phyloP scores from a whole-genome alignment of 2,113 vertebrate genomes.

The Puntigrus tetrazona region DNA sequence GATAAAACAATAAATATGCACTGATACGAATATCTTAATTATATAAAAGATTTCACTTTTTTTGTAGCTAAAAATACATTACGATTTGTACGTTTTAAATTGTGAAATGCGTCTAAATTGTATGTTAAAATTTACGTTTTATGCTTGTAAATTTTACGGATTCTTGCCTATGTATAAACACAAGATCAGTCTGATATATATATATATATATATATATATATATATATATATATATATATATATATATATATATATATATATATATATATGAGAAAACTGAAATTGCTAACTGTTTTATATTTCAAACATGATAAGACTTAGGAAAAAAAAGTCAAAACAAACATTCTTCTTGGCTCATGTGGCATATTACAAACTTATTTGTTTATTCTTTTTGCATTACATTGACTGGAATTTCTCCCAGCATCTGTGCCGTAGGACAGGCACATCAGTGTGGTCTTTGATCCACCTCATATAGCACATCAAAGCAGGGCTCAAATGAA shows the following conservation, averaged over 20 bases:
- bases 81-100: too few species aligned
- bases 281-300: not conserved
- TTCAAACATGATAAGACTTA: not conserved
- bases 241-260: not conserved
- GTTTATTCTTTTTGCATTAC: constrained; percentile 41
- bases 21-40: too few species aligned
- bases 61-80: too few species aligned
- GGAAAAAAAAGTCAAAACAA: not conserved
- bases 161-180: too few species aligned
- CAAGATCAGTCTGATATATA: too few species aligned
- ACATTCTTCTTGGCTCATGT: not conserved
- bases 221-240: too few species aligned
- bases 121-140: too few species aligned
- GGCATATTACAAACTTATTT: constrained; percentile 34
- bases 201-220: too few species aligned
- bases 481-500: constrained; percentile 58
- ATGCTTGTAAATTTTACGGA: too few species aligned
- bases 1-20: too few species aligned
- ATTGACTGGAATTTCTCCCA: constrained; percentile 39
- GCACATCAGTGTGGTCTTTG: constrained; percentile 63
- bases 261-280: not conserved
- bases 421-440: constrained; percentile 43
- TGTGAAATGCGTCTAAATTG: too few species aligned
- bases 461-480: constrained; percentile 63
- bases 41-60: too few species aligned